phyloP scores from a whole-genome alignment of 2,113 vertebrate genomes.

The Centropus unirufus region DNA sequence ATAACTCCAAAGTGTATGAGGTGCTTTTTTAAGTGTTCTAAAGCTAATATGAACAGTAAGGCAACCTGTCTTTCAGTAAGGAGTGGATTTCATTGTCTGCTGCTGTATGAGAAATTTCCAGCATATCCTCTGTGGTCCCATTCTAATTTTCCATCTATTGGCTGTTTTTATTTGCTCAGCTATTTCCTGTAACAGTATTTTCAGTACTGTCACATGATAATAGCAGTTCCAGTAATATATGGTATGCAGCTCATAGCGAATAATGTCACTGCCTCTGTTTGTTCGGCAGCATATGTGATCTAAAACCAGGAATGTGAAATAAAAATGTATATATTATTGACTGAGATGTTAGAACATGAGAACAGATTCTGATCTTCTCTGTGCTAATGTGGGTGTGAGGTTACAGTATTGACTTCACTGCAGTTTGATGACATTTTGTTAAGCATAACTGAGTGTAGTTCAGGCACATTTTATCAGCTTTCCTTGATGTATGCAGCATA shows the following conservation, averaged over 20 bases:
- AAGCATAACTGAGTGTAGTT: neutral
- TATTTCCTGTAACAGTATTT: neutral
- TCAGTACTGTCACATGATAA: neutral
- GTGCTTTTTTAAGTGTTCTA: neutral
- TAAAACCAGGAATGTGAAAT: neutral
- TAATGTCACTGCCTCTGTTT: neutral
- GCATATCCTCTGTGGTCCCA: neutral
- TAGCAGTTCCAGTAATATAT: neutral
- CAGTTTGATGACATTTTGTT: neutral
- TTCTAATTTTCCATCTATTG: conserved; percentile 32
- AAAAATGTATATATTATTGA: neutral
- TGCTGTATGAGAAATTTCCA: neutral
- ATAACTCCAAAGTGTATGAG: neutral
- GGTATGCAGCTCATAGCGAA: neutral
- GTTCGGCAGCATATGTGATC: neutral
- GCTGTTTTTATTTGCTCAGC: conserved; percentile 27
- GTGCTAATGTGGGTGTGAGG: neutral
- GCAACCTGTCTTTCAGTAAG: neutral
- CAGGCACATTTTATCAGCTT: neutral
- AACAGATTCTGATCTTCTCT: neutral
- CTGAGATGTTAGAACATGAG: neutral
- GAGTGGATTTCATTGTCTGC: neutral
- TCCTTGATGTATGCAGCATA: neutral
- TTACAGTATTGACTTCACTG: neutral
- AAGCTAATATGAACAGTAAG: neutral